Percentiles rank a stretch among this genome's conserved stretches.
Evolutionary conservation across 2,888 invertebrate genomes (phyloP).

Genomic region (Ferdinandea cuprea): DNA sequence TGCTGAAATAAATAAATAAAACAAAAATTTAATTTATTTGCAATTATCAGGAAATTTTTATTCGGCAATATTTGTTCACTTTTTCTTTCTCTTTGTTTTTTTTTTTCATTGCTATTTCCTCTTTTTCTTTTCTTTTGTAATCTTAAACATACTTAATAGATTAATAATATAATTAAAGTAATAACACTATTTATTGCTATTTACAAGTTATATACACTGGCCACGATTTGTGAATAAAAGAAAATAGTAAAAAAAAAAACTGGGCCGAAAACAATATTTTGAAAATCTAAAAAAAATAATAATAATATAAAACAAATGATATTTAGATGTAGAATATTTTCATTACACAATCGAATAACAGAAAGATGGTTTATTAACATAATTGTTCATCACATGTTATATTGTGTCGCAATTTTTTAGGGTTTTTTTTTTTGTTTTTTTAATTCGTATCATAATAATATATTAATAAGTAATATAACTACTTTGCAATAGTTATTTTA

Average conservation of each 20-base stretch:
- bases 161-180: constrained; percentile 74
- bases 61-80: constrained; percentile 70
- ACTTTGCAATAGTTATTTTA: constrained; percentile 64
- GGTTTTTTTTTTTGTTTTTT: constrained; percentile 32
- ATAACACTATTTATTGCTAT: constrained; percentile 75
- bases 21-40: constrained; percentile 59
- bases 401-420: constrained; percentile 27
- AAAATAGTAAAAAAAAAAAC: constrained; percentile 21
- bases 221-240: constrained; percentile 67
- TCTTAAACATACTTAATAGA: constrained; percentile 74
- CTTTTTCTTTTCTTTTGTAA: constrained; percentile 64
- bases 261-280: constrained; percentile 57
- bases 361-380: constrained; percentile 38
- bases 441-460: constrained; percentile 42
- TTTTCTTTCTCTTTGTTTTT: constrained; percentile 44
- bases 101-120: constrained; percentile 52
- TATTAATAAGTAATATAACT: constrained; percentile 71
- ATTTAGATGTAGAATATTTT: constrained; percentile 2
- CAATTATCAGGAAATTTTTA: constrained; percentile 74
- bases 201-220: constrained; percentile 73
- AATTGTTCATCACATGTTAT: constrained; percentile 54
- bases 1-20: constrained; percentile 22
- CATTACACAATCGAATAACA: constrained; percentile 41
- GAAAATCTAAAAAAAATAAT: constrained; percentile 25
- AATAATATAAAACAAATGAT: constrained; percentile 17